phyloP scores from a whole-genome alignment of 2,113 vertebrate genomes.

The Oostethus manadensis region DNA sequence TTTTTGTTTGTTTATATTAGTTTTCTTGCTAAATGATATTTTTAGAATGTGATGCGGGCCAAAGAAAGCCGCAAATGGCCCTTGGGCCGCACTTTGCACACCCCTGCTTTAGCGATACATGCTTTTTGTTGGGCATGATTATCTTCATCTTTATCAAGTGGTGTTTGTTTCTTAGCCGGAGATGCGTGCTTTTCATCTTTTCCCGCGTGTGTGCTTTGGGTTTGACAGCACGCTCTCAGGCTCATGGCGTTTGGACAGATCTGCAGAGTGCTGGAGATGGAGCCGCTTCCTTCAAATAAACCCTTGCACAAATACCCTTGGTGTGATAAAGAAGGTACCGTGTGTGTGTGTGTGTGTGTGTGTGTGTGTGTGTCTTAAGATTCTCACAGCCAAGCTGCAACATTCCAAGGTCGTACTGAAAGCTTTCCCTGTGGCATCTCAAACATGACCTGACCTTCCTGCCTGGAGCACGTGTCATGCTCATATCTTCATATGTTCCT shows the following conservation, averaged over 20 bases:
- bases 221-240: slow-evolving; percentile 85
- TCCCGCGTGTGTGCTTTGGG: slow-evolving; percentile 28
- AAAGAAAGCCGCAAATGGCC: too few species aligned
- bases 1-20: too few species aligned
- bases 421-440: slow-evolving; percentile 5
- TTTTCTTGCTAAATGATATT: too few species aligned
- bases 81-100: too few species aligned
- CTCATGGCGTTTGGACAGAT: slow-evolving; percentile 97
- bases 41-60: too few species aligned
- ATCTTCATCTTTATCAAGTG: too few species aligned
- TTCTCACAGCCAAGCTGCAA: slow-evolving; percentile 1
- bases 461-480: slow-evolving; percentile 17
- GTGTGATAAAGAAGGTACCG: slow-evolving; percentile 97
- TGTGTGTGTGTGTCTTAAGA: neutral
- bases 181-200: too few species aligned
- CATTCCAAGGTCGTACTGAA: slow-evolving; percentile 2
- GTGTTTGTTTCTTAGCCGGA: too few species aligned
- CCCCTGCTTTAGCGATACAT: too few species aligned
- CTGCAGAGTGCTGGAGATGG: slow-evolving; percentile 98
- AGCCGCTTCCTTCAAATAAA: slow-evolving; percentile 94
- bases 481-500: slow-evolving; percentile 6
- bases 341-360: neutral
- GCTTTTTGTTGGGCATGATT: too few species aligned
- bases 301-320: slow-evolving; percentile 95
- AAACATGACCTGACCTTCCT: slow-evolving; percentile 21